A percentile compares a stretch with the other conserved stretches of the same genome.
Evolutionary conservation across 2,113 vertebrate genomes (phyloP).

Genomic region (Platichthys flesus): DNA sequence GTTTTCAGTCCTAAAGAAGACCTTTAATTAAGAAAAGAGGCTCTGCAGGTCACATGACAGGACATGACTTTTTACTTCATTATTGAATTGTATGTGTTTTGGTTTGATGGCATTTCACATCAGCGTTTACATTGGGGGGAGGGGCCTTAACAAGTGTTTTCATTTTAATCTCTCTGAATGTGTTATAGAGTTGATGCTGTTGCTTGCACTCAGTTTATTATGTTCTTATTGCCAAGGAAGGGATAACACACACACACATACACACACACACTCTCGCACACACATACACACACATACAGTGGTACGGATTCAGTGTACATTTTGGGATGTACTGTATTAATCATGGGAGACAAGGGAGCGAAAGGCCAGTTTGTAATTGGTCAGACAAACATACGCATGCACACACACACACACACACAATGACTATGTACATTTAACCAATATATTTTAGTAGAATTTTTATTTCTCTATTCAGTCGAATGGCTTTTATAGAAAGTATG

Average conservation of each 20-base stretch:
- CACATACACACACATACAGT: slow-evolving; percentile 24
- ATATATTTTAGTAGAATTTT: slow-evolving; percentile 73
- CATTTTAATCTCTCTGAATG: slow-evolving; percentile 56
- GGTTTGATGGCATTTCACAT: slow-evolving; percentile 69
- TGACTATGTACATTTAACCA: slow-evolving; percentile 75
- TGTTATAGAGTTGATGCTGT: slow-evolving; percentile 60
- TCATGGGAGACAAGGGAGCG: slow-evolving; percentile 56
- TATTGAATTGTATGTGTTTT: slow-evolving; percentile 38
- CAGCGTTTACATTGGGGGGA: slow-evolving; percentile 73
- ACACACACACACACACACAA: slow-evolving; percentile 9
- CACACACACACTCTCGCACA: slow-evolving; percentile 23
- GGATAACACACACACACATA: slow-evolving; percentile 59
- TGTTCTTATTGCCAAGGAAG: slow-evolving; percentile 76
- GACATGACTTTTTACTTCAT: slow-evolving; percentile 39
- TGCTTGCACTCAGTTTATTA: slow-evolving; percentile 77
- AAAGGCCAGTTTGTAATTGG: slow-evolving; percentile 71
- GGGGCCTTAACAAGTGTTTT: slow-evolving; percentile 63
- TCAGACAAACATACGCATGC: slow-evolving; percentile 33
- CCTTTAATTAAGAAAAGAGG: slow-evolving; percentile 1
- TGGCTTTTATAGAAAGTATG: slow-evolving; percentile 65
- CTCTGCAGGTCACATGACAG: slow-evolving; percentile 12
- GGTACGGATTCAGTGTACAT: slow-evolving; percentile 67
- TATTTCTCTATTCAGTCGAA: slow-evolving; percentile 65
- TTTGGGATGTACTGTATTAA: slow-evolving; percentile 71
- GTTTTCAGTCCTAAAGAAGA: slow-evolving; percentile 8